A percentile compares a stretch with the other conserved stretches of the same genome.
These are phyloP conservation scores for Synergus gifuensis DNA, from an alignment of 2,888 invertebrate genomes.

Conservation along the genomic window DNA sequence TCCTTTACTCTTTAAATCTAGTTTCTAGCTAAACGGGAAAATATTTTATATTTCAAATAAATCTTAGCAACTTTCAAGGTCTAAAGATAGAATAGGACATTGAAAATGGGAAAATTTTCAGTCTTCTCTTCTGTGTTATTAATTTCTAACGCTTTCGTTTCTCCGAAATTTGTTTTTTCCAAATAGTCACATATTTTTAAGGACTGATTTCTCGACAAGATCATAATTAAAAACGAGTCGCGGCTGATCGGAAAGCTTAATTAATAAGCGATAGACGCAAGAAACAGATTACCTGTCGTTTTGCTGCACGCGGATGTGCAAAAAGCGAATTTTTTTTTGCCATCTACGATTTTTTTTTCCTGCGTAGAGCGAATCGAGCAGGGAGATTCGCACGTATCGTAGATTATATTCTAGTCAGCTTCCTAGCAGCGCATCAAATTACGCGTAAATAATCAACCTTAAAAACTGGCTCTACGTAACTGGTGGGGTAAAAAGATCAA, in stretches of 20 bases:
- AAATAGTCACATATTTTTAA: background rate
- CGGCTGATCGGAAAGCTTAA: conserved; percentile 31
- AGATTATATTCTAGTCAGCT: conserved; percentile 76
- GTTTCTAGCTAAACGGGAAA: conserved; percentile 11
- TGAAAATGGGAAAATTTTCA: background rate
- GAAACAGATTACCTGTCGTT: conserved; percentile 17
- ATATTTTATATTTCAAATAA: conserved; percentile 3
- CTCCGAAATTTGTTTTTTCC: conserved; percentile 30
- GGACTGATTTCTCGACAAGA: conserved; percentile 24
- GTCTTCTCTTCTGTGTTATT: background rate
- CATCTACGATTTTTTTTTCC: conserved; percentile 14
- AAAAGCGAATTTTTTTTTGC: conserved; percentile 2
- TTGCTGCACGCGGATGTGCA: conserved; percentile 21
- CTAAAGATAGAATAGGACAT: background rate
- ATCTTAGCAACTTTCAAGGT: background rate
- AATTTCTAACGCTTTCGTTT: background rate
- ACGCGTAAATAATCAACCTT: conserved; percentile 53
- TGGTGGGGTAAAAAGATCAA: conserved; percentile 32
- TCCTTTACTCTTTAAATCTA: conserved; percentile 20
- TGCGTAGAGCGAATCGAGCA: conserved; percentile 38
- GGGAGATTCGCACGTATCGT: conserved; percentile 59
- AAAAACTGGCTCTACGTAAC: conserved; percentile 43
- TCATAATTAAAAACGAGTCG: conserved; percentile 32
- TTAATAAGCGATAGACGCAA: conserved; percentile 33
- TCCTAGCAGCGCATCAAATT: conserved; percentile 74